Conservation (phyloP, 2,888 invertebrate genomes). For the Nephrocerus scutellatus region DNA sequence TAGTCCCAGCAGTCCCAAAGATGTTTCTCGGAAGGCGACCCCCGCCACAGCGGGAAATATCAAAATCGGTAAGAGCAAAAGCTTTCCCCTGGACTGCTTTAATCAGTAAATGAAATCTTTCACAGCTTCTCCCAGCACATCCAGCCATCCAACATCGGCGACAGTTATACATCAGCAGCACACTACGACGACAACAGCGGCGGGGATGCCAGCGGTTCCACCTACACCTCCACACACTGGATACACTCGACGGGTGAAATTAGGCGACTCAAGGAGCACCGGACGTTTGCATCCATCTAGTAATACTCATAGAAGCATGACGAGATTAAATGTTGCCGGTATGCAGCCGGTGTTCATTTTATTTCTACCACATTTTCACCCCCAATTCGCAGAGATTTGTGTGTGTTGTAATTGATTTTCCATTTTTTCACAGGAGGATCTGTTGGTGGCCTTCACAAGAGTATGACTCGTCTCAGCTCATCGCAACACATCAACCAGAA, state of each 20-base stretch:
- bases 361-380: no score
- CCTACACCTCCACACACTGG: slow-evolving; percentile 43
- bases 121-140: slow-evolving; percentile 12
- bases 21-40: slow-evolving; percentile 22
- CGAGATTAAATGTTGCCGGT: slow-evolving; percentile 67
- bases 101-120: not conserved
- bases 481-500: slow-evolving; percentile 67
- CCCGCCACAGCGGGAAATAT: slow-evolving; percentile 29
- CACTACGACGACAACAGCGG: slow-evolving; percentile 5
- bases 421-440: slow-evolving; percentile 49
- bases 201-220: slow-evolving; percentile 22
- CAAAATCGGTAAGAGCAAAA: slow-evolving; percentile 31
- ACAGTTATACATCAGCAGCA: slow-evolving; percentile 15
- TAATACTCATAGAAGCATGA: slow-evolving; percentile 71
- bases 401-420: not conserved
- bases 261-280: slow-evolving; percentile 70
- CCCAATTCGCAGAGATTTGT: slow-evolving; percentile 2
- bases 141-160: slow-evolving; percentile 29
- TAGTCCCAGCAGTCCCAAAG: slow-evolving; percentile 36
- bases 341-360: no score
- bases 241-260: slow-evolving; percentile 58
- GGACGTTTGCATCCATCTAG: slow-evolving; percentile 65
- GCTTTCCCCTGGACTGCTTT: no score
- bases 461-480: slow-evolving; percentile 73
- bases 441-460: slow-evolving; percentile 71